A percentile compares a stretch with the other conserved stretches of the same genome.
Evolutionary conservation across 2,888 invertebrate species (phyloP).

Genomic region (Priocnemis perturbator): DNA sequence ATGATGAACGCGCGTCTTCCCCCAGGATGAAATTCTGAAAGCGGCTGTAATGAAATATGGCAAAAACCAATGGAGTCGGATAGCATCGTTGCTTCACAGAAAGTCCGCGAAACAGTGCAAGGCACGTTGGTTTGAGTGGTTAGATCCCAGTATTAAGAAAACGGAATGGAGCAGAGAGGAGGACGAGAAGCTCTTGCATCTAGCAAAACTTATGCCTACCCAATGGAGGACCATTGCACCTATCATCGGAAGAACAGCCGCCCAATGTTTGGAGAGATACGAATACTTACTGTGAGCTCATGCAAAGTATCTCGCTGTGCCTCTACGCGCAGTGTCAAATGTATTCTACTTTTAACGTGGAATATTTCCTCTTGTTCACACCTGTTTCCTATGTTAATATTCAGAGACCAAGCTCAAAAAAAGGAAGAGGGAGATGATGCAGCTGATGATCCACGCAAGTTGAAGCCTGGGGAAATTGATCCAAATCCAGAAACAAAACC

Average conservation of each 20-base stretch:
- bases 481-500: conserved; percentile 99
- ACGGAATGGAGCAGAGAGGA: conserved; percentile 99
- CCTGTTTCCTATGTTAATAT: no score
- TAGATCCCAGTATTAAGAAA: conserved; percentile 99
- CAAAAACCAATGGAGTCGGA: conserved; percentile 99
- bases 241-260: conserved; percentile 98
- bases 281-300: conserved; percentile 92
- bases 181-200: conserved; percentile 97
- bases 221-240: conserved; percentile 99
- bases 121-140: conserved; percentile 99
- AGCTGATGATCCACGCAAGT: conserved; percentile 95
- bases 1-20: conserved; percentile 17
- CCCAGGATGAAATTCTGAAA: conserved; percentile 99
- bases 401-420: conserved; percentile 96
- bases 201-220: conserved; percentile 99
- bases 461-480: conserved; percentile 99
- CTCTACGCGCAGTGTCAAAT: neutral
- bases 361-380: no score
- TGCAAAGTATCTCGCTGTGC: neutral
- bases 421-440: conserved; percentile 96
- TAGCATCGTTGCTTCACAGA: conserved; percentile 97
- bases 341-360: neutral
- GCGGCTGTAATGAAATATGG: conserved; percentile 99
- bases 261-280: conserved; percentile 98
- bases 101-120: conserved; percentile 99